Percentiles rank a stretch among this genome's conserved stretches.
Evolutionary conservation across 1,140 invertebrate species (phyloP).

Genomic region (Drosophila melanica): DNA sequence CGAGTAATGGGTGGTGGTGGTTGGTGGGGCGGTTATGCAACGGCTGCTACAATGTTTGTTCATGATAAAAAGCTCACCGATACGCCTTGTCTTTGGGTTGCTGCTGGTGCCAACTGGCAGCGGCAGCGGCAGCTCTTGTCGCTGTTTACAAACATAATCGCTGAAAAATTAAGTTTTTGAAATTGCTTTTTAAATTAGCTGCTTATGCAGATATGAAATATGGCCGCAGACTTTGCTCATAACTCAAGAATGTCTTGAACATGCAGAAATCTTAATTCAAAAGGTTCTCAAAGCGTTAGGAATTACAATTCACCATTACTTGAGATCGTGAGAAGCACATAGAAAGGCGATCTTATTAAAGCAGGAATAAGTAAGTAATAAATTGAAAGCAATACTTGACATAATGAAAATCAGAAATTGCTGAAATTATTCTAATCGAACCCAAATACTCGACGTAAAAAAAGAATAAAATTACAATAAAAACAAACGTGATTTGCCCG

Average conservation of each 20-base stretch:
- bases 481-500: slow-evolving; percentile 43
- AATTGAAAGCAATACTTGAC: background rate
- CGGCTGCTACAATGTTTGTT: slow-evolving; percentile 57
- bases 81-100: slow-evolving; percentile 38
- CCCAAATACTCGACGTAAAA: background rate
- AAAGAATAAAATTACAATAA: slow-evolving; percentile 32
- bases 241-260: slow-evolving; percentile 21
- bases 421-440: background rate
- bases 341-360: background rate
- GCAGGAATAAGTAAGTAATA: background rate
- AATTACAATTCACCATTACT: background rate
- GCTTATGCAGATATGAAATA: slow-evolving; percentile 72
- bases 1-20: background rate
- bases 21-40: background rate
- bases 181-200: slow-evolving; percentile 81
- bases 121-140: slow-evolving; percentile 51
- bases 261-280: slow-evolving; percentile 3
- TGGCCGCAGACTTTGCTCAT: slow-evolving; percentile 33
- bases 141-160: slow-evolving; percentile 83
- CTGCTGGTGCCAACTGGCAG: slow-evolving; percentile 37
- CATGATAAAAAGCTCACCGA: slow-evolving; percentile 62
- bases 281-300: background rate
- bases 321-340: background rate
- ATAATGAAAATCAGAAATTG: background rate
- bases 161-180: slow-evolving; percentile 83